Percentiles rank a stretch among this genome's conserved stretches.
These are phyloP conservation scores for Siniperca knerii DNA, from an alignment of 2,113 vertebrate species.

Conservation along the genomic window DNA sequence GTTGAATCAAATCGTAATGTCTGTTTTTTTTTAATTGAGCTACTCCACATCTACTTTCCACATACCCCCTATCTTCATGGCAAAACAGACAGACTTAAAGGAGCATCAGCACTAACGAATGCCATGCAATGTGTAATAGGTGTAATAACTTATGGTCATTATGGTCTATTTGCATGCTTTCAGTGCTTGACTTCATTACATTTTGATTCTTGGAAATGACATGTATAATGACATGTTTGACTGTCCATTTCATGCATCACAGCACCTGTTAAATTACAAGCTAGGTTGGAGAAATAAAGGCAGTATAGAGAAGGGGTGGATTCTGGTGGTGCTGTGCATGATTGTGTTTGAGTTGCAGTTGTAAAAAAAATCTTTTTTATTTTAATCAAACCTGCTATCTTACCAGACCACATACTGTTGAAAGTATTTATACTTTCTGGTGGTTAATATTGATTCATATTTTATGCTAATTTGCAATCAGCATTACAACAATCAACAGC, in stretches of 20 bases:
- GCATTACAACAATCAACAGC: constrained; percentile 44
- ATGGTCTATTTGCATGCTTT: constrained; percentile 1
- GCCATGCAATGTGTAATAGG: neutral
- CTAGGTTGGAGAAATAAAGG: neutral
- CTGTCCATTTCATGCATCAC: constrained; percentile 27
- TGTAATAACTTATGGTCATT: neutral
- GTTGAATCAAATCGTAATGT: neutral
- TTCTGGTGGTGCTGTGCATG: neutral
- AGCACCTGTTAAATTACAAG: constrained; percentile 17
- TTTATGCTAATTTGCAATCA: constrained; percentile 42
- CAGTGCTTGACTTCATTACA: neutral
- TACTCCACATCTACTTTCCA: neutral
- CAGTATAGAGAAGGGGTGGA: neutral
- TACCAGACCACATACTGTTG: neutral
- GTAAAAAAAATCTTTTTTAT: neutral
- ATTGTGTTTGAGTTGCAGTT: neutral
- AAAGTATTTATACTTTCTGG: constrained; percentile 8
- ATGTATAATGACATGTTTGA: constrained; percentile 19
- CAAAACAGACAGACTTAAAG: neutral
- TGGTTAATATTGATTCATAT: constrained; percentile 33
- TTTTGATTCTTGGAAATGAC: neutral
- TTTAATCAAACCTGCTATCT: neutral
- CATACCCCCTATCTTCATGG: neutral
- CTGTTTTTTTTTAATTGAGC: neutral
- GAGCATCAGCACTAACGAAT: neutral